These are phyloP conservation scores for Gracilinanus agilis DNA, from an alignment of 2,113 vertebrate genomes.

Conservation along the genomic window DNA sequence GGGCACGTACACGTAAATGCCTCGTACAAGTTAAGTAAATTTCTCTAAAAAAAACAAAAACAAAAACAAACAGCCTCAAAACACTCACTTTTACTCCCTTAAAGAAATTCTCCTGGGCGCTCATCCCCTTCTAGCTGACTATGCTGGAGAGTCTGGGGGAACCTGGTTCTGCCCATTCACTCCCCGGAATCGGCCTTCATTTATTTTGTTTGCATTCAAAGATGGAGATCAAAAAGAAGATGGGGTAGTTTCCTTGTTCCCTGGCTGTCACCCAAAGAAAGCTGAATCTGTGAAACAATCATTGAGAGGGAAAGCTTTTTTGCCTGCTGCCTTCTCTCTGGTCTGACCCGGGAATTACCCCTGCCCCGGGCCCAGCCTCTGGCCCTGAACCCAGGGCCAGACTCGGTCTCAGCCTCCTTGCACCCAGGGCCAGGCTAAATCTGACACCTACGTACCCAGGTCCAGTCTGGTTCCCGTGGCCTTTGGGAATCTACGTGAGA, in stretches of 20 bases:
- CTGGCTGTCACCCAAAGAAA: slow-evolving; percentile 45
- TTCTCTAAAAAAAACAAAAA: background rate
- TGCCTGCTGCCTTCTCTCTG: background rate
- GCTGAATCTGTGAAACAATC: slow-evolving; percentile 52
- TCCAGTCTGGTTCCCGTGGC: background rate
- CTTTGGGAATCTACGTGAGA: background rate
- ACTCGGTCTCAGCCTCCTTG: background rate
- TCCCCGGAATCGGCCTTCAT: slow-evolving; percentile 27
- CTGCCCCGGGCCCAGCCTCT: background rate
- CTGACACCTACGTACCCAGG: background rate
- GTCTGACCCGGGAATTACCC: background rate
- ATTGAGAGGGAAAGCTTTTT: slow-evolving; percentile 12
- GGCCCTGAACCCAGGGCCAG: background rate
- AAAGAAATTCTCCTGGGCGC: background rate
- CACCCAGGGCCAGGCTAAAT: background rate
- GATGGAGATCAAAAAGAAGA: slow-evolving; percentile 60
- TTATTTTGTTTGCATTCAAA: slow-evolving; percentile 53
- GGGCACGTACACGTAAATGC: background rate
- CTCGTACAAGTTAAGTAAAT: background rate
- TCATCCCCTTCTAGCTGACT: slow-evolving; percentile 4
- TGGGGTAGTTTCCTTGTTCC: slow-evolving; percentile 58
- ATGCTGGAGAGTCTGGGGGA: background rate
- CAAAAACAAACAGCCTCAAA: background rate
- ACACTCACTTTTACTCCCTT: background rate
- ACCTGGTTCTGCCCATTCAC: slow-evolving; percentile 14